Evolutionary conservation across 2,888 invertebrate species (phyloP).

Genomic region (Parochlus steinenii): DNA sequence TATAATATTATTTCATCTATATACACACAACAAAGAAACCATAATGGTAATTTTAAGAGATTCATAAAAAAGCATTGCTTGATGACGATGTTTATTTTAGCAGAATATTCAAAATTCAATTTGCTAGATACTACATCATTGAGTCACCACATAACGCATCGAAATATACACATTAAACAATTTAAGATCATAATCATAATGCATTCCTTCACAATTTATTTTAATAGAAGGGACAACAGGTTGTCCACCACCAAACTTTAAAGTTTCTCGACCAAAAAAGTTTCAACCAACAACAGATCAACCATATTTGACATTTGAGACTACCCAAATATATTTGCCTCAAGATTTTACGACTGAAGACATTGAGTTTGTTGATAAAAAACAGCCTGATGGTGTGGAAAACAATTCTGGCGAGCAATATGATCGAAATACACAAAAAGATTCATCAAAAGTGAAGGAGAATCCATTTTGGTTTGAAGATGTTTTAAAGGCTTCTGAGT

Average conservation of each 20-base stretch:
- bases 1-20: too few relatives aligned
- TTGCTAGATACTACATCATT: too few relatives aligned
- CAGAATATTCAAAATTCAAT: too few relatives aligned
- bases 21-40: too few relatives aligned
- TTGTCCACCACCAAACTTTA: conserved; percentile 29
- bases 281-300: conserved; percentile 26
- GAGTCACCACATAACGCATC: too few relatives aligned
- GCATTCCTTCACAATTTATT: not conserved
- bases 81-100: too few relatives aligned
- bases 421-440: conserved; percentile 9
- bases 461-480: conserved; percentile 12
- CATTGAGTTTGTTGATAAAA: conserved; percentile 28
- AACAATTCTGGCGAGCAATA: conserved; percentile 2
- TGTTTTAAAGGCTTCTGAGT: conserved; percentile 6
- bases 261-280: conserved; percentile 24
- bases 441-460: conserved; percentile 7
- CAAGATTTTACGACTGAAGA: conserved; percentile 30
- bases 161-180: too few relatives aligned
- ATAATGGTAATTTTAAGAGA: too few relatives aligned
- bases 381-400: conserved; percentile 14
- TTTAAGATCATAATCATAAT: too few relatives aligned
- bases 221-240: conserved; percentile 29
- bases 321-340: conserved; percentile 28
- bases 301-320: conserved; percentile 27
- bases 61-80: too few relatives aligned